Percentiles rank a stretch among this genome's conserved stretches.
Conservation (phyloP, 2,113 vertebrate genomes). For the Sinocyclocheilus maitianheensis region DNA sequence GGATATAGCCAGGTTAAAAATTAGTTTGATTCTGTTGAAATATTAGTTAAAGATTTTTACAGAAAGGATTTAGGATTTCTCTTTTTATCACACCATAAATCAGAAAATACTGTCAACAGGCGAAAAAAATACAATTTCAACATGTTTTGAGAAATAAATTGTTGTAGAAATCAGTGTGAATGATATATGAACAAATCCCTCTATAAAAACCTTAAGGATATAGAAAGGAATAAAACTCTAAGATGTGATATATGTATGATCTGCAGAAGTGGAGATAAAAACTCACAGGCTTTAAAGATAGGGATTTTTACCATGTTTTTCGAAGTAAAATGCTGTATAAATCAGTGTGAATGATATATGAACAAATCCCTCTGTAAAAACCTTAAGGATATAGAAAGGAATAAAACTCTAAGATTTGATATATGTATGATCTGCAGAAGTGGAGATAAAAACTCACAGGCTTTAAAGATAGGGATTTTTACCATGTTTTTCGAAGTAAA, state of each 20-base stretch:
- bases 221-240: neutral
- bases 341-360: too few species aligned
- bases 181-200: too few species aligned
- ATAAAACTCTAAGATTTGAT: too few species aligned
- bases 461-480: too few species aligned
- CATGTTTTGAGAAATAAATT: neutral
- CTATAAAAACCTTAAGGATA: too few species aligned
- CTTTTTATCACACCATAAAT: neutral
- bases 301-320: neutral
- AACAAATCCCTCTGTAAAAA: too few species aligned
- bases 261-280: neutral
- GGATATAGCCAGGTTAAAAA: neutral
- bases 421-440: too few species aligned
- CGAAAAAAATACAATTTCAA: neutral
- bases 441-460: too few species aligned
- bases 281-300: too few species aligned
- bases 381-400: too few species aligned
- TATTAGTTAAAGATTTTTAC: neutral
- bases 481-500: too few species aligned
- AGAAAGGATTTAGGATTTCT: neutral
- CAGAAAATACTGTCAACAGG: neutral
- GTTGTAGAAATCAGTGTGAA: neutral
- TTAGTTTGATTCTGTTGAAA: neutral
- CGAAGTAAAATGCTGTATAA: neutral
- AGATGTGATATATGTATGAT: neutral